These are phyloP conservation scores for Galagoides demidoff DNA, from an alignment of 2,797 vertebrate genomes.

Conservation along the genomic window DNA sequence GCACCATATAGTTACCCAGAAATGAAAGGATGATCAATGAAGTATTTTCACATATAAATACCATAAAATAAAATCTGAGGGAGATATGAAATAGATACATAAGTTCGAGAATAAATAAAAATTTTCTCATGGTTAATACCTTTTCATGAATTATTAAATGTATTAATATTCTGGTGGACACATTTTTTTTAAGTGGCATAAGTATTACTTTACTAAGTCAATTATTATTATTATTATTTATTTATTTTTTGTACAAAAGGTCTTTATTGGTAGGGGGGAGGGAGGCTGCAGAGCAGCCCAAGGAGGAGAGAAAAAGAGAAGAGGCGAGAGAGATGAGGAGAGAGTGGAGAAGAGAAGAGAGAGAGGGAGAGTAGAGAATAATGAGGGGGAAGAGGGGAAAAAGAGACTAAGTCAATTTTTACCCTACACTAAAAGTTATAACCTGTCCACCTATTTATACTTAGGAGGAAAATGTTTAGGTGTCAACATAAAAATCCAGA, in stretches of 20 bases:
- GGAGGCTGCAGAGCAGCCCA: no score
- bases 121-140: not conserved
- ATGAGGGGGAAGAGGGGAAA: no score
- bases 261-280: no score
- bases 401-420: constrained; percentile 2
- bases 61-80: not conserved
- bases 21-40: not conserved
- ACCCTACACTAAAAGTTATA: not conserved
- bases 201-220: not conserved
- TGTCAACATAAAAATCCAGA: not conserved
- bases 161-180: not conserved
- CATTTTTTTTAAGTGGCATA: not conserved
- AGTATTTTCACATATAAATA: not conserved
- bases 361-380: no score
- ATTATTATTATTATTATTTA: no score
- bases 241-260: no score
- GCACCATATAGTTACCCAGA: not conserved
- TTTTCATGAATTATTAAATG: not conserved
- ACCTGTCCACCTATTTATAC: not conserved
- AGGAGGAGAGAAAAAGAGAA: no score
- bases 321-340: no score
- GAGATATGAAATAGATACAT: not conserved
- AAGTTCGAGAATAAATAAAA: not conserved
- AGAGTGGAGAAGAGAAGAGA: no score
- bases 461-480: not conserved